These are phyloP conservation scores for Vesta saturnalis DNA, from an alignment of 2,888 invertebrate species.

Conservation along the genomic window DNA sequence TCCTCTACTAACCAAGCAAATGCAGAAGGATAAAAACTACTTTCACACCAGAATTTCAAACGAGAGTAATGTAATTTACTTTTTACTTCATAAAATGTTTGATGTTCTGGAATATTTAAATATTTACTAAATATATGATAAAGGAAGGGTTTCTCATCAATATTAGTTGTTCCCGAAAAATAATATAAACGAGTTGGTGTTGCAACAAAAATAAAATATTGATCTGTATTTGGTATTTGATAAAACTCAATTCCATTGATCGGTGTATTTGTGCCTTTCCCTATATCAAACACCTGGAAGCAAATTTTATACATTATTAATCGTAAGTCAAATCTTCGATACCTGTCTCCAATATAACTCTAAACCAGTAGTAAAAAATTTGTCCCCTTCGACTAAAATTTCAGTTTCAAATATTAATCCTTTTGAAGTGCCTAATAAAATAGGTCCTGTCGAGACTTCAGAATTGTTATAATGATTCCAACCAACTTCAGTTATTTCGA, in stretches of 20 bases:
- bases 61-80: slow-evolving; percentile 76
- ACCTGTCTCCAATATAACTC: slow-evolving; percentile 75
- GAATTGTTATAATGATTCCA: slow-evolving; percentile 84
- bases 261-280: slow-evolving; percentile 78
- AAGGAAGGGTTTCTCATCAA: slow-evolving; percentile 82
- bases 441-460: slow-evolving; percentile 79
- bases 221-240: slow-evolving; percentile 74
- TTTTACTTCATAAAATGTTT: slow-evolving; percentile 75
- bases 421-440: slow-evolving; percentile 89
- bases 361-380: slow-evolving; percentile 77
- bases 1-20: slow-evolving; percentile 91
- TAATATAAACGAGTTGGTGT: slow-evolving; percentile 88
- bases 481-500: slow-evolving; percentile 90
- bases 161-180: slow-evolving; percentile 80
- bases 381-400: slow-evolving; percentile 82
- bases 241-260: slow-evolving; percentile 91
- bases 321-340: neutral
- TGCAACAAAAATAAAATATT: slow-evolving; percentile 85
- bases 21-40: slow-evolving; percentile 74
- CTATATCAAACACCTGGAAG: slow-evolving; percentile 85
- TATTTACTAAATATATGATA: slow-evolving; percentile 83
- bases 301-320: neutral
- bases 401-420: slow-evolving; percentile 93
- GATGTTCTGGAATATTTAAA: slow-evolving; percentile 75
- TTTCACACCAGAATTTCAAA: slow-evolving; percentile 79